These are phyloP conservation scores for Leucoraja erinaceus DNA, from an alignment of 2,113 vertebrate genomes.

Conservation along the genomic window DNA sequence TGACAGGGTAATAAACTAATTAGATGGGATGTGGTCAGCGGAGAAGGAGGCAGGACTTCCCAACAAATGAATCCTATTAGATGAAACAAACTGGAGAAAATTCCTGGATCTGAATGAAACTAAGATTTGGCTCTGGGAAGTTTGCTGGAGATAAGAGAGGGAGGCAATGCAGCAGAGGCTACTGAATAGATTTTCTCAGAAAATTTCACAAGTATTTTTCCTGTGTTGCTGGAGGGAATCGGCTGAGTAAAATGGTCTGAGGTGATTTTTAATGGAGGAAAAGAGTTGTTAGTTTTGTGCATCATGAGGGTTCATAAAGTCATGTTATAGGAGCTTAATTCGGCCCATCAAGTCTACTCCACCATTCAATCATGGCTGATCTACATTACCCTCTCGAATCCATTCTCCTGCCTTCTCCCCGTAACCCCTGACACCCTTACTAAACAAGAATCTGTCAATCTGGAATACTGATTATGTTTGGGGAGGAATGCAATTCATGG, in stretches of 20 bases:
- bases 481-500: no score
- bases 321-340: no score
- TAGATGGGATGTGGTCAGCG: background rate
- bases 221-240: background rate
- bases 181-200: background rate
- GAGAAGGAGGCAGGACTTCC: background rate
- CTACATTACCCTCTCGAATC: no score
- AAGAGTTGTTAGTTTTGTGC: background rate
- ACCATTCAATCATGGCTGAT: no score
- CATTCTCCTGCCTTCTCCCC: no score
- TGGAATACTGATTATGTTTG: background rate
- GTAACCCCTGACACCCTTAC: no score
- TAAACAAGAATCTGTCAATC: no score
- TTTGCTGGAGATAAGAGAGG: background rate
- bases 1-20: background rate
- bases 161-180: background rate
- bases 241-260: background rate
- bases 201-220: background rate
- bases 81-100: background rate
- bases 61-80: background rate
- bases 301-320: background rate
- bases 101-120: background rate
- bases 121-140: background rate
- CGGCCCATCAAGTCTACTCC: no score
- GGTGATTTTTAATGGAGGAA: background rate